Evolutionary conservation across 2,888 invertebrate genomes (phyloP), one percentile per base, ranked within the genome.

Genomic region (Dendrolimus pini): DNA sequence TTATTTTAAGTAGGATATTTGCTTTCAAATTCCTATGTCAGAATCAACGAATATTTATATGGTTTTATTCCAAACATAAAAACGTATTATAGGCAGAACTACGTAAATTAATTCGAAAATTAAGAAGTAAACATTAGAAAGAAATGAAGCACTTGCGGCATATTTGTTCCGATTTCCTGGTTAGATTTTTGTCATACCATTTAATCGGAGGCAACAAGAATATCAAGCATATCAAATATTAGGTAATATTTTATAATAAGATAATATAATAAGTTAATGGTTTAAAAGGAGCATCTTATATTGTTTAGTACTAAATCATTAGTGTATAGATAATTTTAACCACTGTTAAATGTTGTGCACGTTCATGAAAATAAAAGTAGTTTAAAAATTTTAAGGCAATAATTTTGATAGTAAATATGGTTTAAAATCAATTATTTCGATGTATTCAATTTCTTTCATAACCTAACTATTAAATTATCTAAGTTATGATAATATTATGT

Each of bases 341-440:
- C 90, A 90, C 90, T 90, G 90, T 90, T 90, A 89, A 89, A 89
- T 89, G 90, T 90, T 87, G 88, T 89, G 90, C 90, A 90, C 90
- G 77, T 85, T 86, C 78, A 76, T 83, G 82, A 80, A 72, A 65
- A 18, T 2, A 18, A 10, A 47, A 63, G 80, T 86, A 85, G 84
- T 73, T 71, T 64, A 70, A 77, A 79, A 73, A 76, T 82, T 78
- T 79, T 67, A 85, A 81, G 82, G 81, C 82, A 85, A 89, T 89
- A 85, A 83, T 86, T 87, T 86, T 85, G 74, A 76, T 79, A 78
- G 75, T 70, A 67, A 66, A 60, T 68, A 68, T 70, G 61, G 63
- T 71, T 72, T 70, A 67, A 60, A 60, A 61, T 3, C 10, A 47
- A 47, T 47, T 47, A 47, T 47, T 47, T 47, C 47, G 1, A 10